Evolutionary conservation across 2,888 invertebrate species (phyloP), one percentile per base, ranked within the genome.

Genomic region (Pammene aurita): DNA sequence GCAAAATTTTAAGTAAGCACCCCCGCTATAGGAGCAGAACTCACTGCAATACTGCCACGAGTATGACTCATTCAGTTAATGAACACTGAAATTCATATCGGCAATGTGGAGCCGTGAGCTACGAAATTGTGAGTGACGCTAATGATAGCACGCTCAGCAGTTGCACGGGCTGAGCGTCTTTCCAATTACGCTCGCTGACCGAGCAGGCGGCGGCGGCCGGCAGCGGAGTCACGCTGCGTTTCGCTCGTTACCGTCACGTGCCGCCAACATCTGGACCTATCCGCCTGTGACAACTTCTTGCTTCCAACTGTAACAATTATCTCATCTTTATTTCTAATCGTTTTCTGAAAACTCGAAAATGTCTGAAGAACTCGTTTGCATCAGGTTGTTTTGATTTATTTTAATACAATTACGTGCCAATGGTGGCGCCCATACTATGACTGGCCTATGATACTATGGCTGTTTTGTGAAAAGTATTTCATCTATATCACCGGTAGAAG

Each of bases 41-140:
- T 44, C 44, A 52, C 50, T 52, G 52, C 63, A 44, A 62, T 42
- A 38, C 38, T 11, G 46, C 18, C n/a, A 11, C 44, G 44, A 44
- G 50, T 63, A 11, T 46, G 58, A 64, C 64, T 60, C 46, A 38
- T 41, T 44, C 60, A 38, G 69, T 65, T 69, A 69, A 69, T 69
- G 65, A 69, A 60, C 65, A 34, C 65, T 65, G 60, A 69, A 69
- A 69, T 69, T 65, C 65, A 69, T 65, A 60, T 65, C 72, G 70
- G 78, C 76, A 75, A 77, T 77, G 60, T 62, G 52, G 48, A 72
- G 74, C 66, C 72, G 71, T 73, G 75, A 73, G 75, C 75, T 81
- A 82, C 80, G 79, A 87, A 86, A 87, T 86, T 84, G 85, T 90
- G 90, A 92, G 89, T 90, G 91, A 91, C 92, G 85, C 88, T 92